Conservation (phyloP, 2,113 vertebrate genomes). For the Gymnogyps californianus region DNA sequence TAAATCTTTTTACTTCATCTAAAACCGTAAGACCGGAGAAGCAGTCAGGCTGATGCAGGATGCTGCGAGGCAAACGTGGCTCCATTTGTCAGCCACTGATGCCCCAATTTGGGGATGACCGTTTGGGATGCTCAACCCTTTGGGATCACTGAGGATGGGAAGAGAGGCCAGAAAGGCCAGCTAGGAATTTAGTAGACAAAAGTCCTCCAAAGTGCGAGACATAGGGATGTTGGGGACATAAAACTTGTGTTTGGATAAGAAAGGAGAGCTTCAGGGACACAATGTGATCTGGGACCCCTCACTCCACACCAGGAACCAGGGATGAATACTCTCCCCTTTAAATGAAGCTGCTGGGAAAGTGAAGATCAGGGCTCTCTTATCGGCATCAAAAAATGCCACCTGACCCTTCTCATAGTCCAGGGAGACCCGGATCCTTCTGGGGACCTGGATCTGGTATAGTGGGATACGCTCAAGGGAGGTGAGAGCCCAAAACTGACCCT, state of each 20-base stretch:
- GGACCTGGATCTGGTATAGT: fast-evolving
- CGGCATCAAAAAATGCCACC: background rate
- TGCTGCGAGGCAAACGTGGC: fast-evolving
- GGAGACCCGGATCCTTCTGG: background rate
- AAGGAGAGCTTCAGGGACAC: background rate
- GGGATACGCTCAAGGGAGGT: background rate
- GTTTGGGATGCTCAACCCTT: fast-evolving
- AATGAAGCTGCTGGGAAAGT: background rate
- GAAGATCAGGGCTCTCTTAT: background rate
- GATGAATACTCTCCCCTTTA: fast-evolving
- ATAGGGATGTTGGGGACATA: fast-evolving
- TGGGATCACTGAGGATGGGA: fast-evolving
- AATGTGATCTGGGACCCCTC: background rate
- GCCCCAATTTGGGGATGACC: background rate
- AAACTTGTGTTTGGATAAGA: background rate
- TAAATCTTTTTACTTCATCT: background rate
- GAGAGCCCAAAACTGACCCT: constrained; percentile 24
- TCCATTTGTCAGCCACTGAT: fast-evolving
- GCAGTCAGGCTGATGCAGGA: fast-evolving
- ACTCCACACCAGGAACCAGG: constrained; percentile 32
- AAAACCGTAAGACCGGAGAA: fast-evolving
- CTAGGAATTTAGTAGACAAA: fast-evolving
- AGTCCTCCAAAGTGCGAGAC: background rate
- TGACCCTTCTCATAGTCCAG: background rate
- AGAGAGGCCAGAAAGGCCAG: background rate